These are phyloP conservation scores for Alethe diademata DNA, from an alignment of 2,113 vertebrate species.

Conservation along the genomic window DNA sequence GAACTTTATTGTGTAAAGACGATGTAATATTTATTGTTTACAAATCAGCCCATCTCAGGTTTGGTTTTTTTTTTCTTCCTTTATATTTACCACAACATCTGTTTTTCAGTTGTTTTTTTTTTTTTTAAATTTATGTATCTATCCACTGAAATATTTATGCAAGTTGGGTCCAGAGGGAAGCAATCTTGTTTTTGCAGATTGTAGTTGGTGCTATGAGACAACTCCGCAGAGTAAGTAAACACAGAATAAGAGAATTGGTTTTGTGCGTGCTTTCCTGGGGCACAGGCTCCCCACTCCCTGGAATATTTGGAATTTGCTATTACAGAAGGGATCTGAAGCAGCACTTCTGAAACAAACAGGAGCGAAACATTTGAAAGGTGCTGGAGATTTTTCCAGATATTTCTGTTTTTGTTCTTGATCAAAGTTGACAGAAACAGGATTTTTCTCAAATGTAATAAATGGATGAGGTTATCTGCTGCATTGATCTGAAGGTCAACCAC, in stretches of 20 bases:
- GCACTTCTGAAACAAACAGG: background rate
- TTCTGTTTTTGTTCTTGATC: slow-evolving; percentile 2
- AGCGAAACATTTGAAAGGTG: background rate
- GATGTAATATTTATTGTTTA: slow-evolving; percentile 63
- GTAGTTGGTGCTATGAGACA: slow-evolving; percentile 43
- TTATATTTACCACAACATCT: slow-evolving; percentile 20
- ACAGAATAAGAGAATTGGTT: slow-evolving; percentile 57
- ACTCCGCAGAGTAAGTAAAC: slow-evolving; percentile 30
- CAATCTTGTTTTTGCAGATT: slow-evolving; percentile 58
- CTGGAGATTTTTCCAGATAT: slow-evolving; percentile 4
- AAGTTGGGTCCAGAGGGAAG: slow-evolving; percentile 39
- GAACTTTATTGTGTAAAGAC: slow-evolving; percentile 18
- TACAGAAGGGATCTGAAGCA: background rate
- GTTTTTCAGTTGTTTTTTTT: background rate
- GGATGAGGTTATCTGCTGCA: slow-evolving; percentile 25
- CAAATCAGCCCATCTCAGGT: slow-evolving; percentile 24
- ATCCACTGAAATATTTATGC: slow-evolving; percentile 57
- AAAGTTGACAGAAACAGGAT: background rate
- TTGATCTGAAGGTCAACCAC: slow-evolving; percentile 47
- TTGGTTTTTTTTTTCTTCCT: background rate
- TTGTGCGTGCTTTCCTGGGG: background rate
- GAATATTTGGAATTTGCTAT: slow-evolving; percentile 24
- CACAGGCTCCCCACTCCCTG: background rate
- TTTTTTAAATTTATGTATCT: slow-evolving; percentile 28
- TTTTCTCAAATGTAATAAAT: slow-evolving; percentile 30